Evolutionary conservation across 2,797 vertebrate genomes (phyloP).

Genomic region (Cryptoblepharus egeriae): DNA sequence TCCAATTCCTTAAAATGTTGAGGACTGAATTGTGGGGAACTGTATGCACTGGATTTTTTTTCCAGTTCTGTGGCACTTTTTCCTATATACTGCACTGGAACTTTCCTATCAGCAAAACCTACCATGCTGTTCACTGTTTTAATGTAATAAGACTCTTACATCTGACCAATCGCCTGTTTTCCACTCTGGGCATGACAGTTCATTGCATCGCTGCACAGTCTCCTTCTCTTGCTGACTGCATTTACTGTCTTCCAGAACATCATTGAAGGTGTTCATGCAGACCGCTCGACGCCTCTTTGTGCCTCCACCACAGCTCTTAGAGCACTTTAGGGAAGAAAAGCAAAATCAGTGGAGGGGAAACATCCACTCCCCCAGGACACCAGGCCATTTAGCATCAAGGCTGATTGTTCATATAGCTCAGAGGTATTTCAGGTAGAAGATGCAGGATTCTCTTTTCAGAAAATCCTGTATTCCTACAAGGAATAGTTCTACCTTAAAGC

Average conservation of each 20-base stretch:
- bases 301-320: conserved; percentile 92
- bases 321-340: conserved; percentile 82
- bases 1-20: too few relatives aligned
- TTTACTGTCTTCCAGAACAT: conserved; percentile 87
- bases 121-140: not conserved
- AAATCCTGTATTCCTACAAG: not conserved
- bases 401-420: not conserved
- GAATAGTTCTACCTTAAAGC: not conserved
- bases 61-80: not conserved
- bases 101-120: not conserved
- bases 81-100: not conserved
- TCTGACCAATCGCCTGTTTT: conserved; percentile 95
- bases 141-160: conserved; percentile 76
- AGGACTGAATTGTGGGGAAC: too few relatives aligned
- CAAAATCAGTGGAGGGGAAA: not conserved
- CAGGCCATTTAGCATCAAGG: not conserved
- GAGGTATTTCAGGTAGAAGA: not conserved
- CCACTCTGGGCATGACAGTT: conserved; percentile 94
- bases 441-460: not conserved
- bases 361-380: not conserved
- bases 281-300: conserved; percentile 86
- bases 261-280: conserved; percentile 87
- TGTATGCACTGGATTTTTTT: not conserved
- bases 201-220: conserved; percentile 88
- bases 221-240: conserved; percentile 92